Conservation (phyloP, 2,797 vertebrate genomes). For the Typhlichthys eigenmanni region DNA sequence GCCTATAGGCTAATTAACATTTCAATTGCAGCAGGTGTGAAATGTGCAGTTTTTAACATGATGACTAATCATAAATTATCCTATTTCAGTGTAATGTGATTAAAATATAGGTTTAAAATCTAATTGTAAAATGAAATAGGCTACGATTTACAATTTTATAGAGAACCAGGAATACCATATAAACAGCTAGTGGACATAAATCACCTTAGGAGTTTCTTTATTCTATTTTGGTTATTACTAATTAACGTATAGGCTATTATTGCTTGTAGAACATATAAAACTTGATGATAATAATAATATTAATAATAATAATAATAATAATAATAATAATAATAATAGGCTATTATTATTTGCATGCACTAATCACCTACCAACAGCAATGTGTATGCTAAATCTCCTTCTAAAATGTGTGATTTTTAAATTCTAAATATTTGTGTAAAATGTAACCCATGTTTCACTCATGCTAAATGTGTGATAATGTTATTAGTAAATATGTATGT, state of each 20-base stretch:
- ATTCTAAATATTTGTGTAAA: too few species aligned
- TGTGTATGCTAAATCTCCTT: too few species aligned
- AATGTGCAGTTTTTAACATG: slow-evolving; percentile 54
- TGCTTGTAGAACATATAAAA: neutral
- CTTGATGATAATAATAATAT: neutral
- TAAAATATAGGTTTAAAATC: slow-evolving; percentile 55
- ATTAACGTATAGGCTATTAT: neutral
- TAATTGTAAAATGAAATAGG: slow-evolving; percentile 37
- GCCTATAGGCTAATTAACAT: slow-evolving; percentile 26
- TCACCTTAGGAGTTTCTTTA: neutral
- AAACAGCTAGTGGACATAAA: slow-evolving; percentile 1
- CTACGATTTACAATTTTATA: neutral
- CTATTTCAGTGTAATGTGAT: slow-evolving; percentile 45
- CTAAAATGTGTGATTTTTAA: too few species aligned
- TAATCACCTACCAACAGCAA: too few species aligned
- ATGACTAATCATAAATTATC: slow-evolving; percentile 44
- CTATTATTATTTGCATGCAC: too few species aligned
- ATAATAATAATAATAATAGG: too few species aligned
- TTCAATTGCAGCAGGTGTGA: slow-evolving; percentile 40
- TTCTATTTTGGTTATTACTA: neutral
- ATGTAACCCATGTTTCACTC: too few species aligned
- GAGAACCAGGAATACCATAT: neutral
- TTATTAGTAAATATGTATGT: too few species aligned
- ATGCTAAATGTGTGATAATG: too few species aligned
- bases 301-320: neutral